Conservation (phyloP, 2,797 vertebrate genomes). For the Sebastes variabilis region DNA sequence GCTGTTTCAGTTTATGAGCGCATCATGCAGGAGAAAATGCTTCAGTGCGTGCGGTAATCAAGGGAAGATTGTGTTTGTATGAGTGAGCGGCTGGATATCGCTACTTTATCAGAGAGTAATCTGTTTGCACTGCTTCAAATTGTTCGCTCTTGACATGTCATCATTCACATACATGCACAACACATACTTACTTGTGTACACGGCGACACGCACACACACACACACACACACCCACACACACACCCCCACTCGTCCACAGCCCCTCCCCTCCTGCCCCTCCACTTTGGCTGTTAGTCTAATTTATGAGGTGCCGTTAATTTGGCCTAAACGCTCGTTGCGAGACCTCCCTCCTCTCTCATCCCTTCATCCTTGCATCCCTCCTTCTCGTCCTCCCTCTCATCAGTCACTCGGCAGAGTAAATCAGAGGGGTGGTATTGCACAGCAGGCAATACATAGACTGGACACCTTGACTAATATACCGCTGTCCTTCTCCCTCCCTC, state of each 20-base stretch:
- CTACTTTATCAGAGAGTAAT: conserved; percentile 75
- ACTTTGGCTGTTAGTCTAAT: conserved; percentile 79
- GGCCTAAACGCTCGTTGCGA: conserved; percentile 79
- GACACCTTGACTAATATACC: conserved; percentile 82
- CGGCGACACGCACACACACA: not conserved
- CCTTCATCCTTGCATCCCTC: conserved; percentile 67
- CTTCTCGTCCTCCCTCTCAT: conserved; percentile 70
- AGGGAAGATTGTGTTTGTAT: conserved; percentile 67
- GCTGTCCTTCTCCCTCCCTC: conserved; percentile 70
- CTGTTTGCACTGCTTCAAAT: conserved; percentile 70
- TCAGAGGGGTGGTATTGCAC: conserved; percentile 82
- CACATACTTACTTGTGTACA: conserved; percentile 32
- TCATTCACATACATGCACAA: conserved; percentile 63
- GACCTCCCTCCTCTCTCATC: conserved; percentile 77
- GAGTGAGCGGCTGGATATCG: conserved; percentile 56
- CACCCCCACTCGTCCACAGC: conserved; percentile 23
- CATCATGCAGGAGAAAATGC: conserved; percentile 36
- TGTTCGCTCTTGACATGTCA: conserved; percentile 69
- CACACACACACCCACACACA: conserved; percentile 1
- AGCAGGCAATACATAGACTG: conserved; percentile 81
- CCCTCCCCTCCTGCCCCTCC: conserved; percentile 51
- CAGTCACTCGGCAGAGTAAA: conserved; percentile 81
- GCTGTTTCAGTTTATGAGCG: conserved; percentile 47
- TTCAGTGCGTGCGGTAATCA: conserved; percentile 53
- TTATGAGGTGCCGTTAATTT: conserved; percentile 84